Evolutionary conservation across 2,113 vertebrate species (phyloP).

Genomic region (Actenoides lindsayi): DNA sequence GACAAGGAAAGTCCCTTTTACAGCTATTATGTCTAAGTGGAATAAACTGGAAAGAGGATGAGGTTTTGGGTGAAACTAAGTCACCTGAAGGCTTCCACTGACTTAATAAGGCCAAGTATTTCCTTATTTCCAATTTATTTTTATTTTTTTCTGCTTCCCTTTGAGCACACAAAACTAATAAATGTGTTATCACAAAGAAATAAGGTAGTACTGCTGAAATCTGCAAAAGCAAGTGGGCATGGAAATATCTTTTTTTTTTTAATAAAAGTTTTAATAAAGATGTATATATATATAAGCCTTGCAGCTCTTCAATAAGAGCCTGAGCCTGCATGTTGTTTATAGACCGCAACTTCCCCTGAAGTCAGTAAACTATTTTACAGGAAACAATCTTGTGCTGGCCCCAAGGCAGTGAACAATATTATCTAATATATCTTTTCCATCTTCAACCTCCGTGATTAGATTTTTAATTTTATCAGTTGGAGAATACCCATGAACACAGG

Average conservation of each 20-base stretch:
- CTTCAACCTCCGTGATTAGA: background rate
- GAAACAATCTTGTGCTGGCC: background rate
- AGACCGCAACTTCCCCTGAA: background rate
- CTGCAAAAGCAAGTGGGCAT: background rate
- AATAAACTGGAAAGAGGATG: background rate
- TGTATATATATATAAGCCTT: background rate
- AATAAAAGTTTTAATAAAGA: conserved; percentile 44
- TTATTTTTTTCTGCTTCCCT: background rate
- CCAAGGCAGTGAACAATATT: background rate
- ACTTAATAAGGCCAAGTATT: background rate
- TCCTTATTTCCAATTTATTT: background rate
- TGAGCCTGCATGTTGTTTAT: background rate
- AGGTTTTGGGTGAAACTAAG: background rate
- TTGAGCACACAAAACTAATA: conserved; percentile 17
- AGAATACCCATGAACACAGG: background rate
- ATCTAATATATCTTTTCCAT: background rate
- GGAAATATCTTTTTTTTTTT: background rate
- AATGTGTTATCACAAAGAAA: background rate
- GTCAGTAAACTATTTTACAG: background rate
- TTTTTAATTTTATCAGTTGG: background rate
- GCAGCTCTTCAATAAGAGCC: conserved; percentile 11
- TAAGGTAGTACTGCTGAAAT: background rate
- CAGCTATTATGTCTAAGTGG: background rate
- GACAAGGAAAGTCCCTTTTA: background rate
- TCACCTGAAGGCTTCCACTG: background rate